Base-by-base conservation (phyloP, 2,888 invertebrate species). In the Lasioglossum leucozonium region DNA sequence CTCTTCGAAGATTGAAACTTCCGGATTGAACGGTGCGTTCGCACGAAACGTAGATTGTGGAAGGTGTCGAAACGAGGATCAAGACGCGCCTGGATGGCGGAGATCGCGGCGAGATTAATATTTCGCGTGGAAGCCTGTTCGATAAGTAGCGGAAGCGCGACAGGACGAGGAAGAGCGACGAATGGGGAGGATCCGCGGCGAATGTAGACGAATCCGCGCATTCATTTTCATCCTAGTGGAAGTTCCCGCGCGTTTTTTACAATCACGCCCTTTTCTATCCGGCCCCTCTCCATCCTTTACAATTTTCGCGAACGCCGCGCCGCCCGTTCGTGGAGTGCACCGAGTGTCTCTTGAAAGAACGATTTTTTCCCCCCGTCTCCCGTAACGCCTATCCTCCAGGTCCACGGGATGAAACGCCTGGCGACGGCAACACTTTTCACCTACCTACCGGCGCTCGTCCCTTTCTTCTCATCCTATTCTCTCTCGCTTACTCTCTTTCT, bases 201-300 rank as follows among this genome's bases (percentile, higher is more conserved):
- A 85, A 88, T 77, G 79, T 67, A 88, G 80, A 85, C 79, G 77
- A 65, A 85, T 62, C 62, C 34, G 47, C 73, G 85, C 90, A 90
- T 89, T 84, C 77, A 79, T 89, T 90, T 84, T 89, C 90, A 90
- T 89, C 85, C 30, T 69, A 22, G 77, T 69, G 69, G 78, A 79
- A 85, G 76, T 82, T 77, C 40, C 42, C 76, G 79, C 85, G 88
- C 84, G 88, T 88, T 84, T 90, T 88, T 88, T 89, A 85, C 87
- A 90, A 88, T 89, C 88, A 71, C 80, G 26, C 71, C 77, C 82
- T 78, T 82, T 44, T 79, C 89, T 81, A 51, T 79, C 73, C 83
- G 47, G 26, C 18, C 55, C 44, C 44, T 13, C 34, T 75, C 40
- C 80, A 84, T 84, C 58, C 77, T 80, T 80, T 76, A 81, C 81